Evolutionary conservation across 2,888 invertebrate genomes (phyloP).

Genomic region (Pyrrhia umbra): DNA sequence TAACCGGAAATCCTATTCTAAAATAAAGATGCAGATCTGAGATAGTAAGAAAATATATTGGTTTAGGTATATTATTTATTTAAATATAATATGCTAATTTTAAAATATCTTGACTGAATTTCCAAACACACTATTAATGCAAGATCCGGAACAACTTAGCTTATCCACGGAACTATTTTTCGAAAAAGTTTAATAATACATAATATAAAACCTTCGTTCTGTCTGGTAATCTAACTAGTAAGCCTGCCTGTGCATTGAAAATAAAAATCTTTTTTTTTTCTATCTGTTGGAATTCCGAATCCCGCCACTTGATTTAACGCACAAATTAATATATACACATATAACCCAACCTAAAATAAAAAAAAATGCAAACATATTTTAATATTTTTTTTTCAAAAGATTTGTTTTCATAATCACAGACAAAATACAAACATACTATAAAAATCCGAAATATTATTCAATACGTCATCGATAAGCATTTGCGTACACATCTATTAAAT

Average conservation of each 20-base stretch:
- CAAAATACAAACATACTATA: background rate
- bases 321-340: too few species aligned
- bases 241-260: too few species aligned
- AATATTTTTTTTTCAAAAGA: too few species aligned
- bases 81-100: background rate
- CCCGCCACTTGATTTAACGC: too few species aligned
- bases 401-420: too few species aligned
- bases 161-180: background rate
- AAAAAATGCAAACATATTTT: too few species aligned
- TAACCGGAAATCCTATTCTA: background rate
- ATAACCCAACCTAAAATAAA: too few species aligned
- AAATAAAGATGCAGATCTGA: background rate
- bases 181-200: too few species aligned
- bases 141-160: background rate
- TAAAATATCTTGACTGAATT: background rate
- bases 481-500: background rate
- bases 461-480: slow-evolving; percentile 7
- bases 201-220: too few species aligned
- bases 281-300: too few species aligned
- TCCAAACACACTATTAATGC: background rate
- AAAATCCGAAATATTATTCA: background rate
- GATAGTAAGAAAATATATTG: background rate
- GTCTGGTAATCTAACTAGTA: too few species aligned
- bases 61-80: background rate
- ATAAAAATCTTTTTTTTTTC: too few species aligned